Base-by-base conservation (phyloP, 2,888 invertebrate genomes). In the Aphodius sticticus region DNA sequence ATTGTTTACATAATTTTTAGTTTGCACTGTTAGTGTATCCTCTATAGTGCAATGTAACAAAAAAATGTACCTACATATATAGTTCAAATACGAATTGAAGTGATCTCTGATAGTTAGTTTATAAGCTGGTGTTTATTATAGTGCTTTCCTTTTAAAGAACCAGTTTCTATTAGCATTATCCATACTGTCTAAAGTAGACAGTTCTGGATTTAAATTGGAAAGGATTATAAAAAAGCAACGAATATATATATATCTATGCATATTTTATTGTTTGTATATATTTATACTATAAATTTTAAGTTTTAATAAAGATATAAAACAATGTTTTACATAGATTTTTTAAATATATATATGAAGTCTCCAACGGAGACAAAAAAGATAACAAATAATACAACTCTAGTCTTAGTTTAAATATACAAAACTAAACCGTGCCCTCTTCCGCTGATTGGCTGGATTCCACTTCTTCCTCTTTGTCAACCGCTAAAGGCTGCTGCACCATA, bases 371-470 rank as follows among this genome's bases (percentile, higher is more conserved):
- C 26, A 26, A 26, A 26, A 26, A 26, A 26, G 26, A 26, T 26
- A 69, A 69, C 69, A 69, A 69, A 69, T n/a, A n/a, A 14, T n/a
- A 69, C 14, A 14, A 69, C 15, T 69, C 69, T n/a, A 69, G 15
- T 3, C 69, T 69, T 69, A 69, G 15, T 69, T 69, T 2, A 69
- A 69, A 69, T 69, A 2, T 69, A 69, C 69, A 69, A 69, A n/a
- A 69, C 15, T n/a, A 15, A 14, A 9, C 16, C 5, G 69, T 15
- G 6, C 9, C 5, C 9, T 76, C 69, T 0, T 76, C 35, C 14
- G n/a, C 76, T 3, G 15, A 75, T 35, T 75, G 77, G 71, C 77
- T 77, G 38, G 35, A 70, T 35, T 76, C 77, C 6, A 69, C 35
- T 6, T 69, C 75, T 16, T 78, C 79, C 69, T 72, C 16, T 36